Base-by-base conservation (phyloP, 2,113 vertebrate species). In the Channa maculata region DNA sequence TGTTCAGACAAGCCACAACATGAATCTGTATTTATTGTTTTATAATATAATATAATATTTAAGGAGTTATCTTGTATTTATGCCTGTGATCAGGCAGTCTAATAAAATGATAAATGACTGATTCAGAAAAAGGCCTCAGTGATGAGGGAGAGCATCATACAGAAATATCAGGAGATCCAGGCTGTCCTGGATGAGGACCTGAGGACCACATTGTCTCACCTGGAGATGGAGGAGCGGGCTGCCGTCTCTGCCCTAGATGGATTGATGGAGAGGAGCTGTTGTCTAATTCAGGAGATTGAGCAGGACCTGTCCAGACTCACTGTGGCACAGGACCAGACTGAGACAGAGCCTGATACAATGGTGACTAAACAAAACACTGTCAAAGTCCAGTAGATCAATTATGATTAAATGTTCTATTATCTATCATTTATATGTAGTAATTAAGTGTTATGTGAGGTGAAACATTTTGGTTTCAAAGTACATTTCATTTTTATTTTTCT, bases 181-280 rank as follows among this genome's bases (percentile, higher is more conserved):
- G 73, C 71, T 3, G 71, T 93, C 9, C 74, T 95, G 75, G 92
- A 94, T 10, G 85, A 94, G 68, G 94, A 95, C 66, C 52, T 94
- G 72, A 85, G 74, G 75, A 78, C 88, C 39, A 93, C 94, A 2
- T 65, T 95, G 50, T 85, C 90, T 39, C 92, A 94, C 66, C 78
- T 95, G 79, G 93, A 95, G 62, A 88, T 92, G 80, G 94, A 95
- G 83, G 87, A 93, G 36, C 68, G 86, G 8, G 94, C 94, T 12
- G 89, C 90, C 3, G 77, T 90, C 51, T 88, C 67, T 8, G 78
- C 79, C 39, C 74, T 94, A 60, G 91, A 94, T 14, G 86, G 87
- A 13, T 83, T 90, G 43, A 91, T 94, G 82, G 92, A 94, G 63
- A 91, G n/a, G 14, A 94, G 92, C 84, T 91, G 88, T 44, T 79